Conservation (phyloP, 2,113 vertebrate species). For the Synodontis membranacea region DNA sequence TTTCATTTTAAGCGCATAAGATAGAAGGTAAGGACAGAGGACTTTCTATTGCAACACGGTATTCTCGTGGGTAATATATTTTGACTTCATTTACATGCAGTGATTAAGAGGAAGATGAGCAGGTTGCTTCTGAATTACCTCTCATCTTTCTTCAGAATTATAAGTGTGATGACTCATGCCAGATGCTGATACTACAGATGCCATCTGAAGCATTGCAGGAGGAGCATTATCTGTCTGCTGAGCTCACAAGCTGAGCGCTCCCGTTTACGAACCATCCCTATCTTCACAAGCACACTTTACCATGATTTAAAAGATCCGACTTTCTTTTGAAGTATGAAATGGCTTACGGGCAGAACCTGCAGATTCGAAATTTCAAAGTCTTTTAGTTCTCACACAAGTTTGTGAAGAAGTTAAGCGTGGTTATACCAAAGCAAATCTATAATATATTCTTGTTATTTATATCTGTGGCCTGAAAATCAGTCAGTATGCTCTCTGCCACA, state of each 20-base stretch:
- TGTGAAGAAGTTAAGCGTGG: neutral
- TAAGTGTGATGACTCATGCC: constrained; percentile 60
- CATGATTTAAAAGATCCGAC: constrained; percentile 49
- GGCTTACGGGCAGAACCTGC: neutral
- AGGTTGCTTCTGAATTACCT: constrained; percentile 36
- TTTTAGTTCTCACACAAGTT: neutral
- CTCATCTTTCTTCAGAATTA: constrained; percentile 51
- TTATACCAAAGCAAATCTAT: neutral
- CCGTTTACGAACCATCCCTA: constrained; percentile 12
- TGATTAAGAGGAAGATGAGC: constrained; percentile 45
- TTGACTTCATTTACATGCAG: constrained; percentile 46
- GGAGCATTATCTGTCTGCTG: constrained; percentile 53
- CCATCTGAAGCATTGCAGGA: constrained; percentile 48
- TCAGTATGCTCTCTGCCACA: neutral
- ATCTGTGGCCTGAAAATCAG: neutral
- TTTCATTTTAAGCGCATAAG: neutral
- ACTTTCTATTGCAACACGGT: neutral
- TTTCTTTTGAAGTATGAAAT: constrained; percentile 47
- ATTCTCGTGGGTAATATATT: constrained; percentile 24
- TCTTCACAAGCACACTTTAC: constrained; percentile 49
- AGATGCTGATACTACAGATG: constrained; percentile 12
- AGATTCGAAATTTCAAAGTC: neutral
- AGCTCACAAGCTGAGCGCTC: constrained; percentile 42
- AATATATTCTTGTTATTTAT: neutral
- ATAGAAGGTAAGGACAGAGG: constrained; percentile 56